Conservation (phyloP, 2,797 vertebrate genomes). For the Dallia pectoralis region DNA sequence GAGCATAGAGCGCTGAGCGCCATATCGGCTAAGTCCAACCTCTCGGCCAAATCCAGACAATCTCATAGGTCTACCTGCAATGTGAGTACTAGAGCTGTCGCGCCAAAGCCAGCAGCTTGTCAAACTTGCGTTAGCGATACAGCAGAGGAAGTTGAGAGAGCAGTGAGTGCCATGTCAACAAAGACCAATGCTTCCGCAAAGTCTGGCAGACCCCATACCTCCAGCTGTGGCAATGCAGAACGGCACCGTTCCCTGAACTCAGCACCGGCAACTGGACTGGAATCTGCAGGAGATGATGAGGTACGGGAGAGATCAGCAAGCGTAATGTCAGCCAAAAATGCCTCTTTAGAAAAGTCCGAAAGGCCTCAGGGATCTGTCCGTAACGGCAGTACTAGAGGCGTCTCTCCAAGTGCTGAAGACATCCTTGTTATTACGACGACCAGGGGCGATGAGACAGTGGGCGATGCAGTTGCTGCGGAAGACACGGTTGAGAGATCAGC, state of each 20-base stretch:
- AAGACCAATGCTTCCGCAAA: slow-evolving; percentile 4
- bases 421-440: neutral
- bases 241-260: slow-evolving; percentile 13
- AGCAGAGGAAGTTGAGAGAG: slow-evolving; percentile 31
- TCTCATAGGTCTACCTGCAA: slow-evolving; percentile 50
- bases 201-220: slow-evolving; percentile 22
- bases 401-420: slow-evolving; percentile 32
- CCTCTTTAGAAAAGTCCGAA: slow-evolving; percentile 57
- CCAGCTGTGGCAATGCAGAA: neutral
- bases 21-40: slow-evolving; percentile 51
- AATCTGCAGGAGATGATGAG: slow-evolving; percentile 22
- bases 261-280: slow-evolving; percentile 15
- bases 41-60: slow-evolving; percentile 55
- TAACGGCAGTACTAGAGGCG: slow-evolving; percentile 6
- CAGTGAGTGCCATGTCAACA: slow-evolving; percentile 4
- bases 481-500: slow-evolving; percentile 20
- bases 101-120: slow-evolving; percentile 45
- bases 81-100: slow-evolving; percentile 16
- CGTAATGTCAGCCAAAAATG: slow-evolving; percentile 42
- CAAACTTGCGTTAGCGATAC: slow-evolving; percentile 43
- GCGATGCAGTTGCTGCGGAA: slow-evolving; percentile 5
- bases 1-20: slow-evolving; percentile 40
- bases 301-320: slow-evolving; percentile 39
- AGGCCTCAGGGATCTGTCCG: slow-evolving; percentile 50
- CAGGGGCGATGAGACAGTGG: slow-evolving; percentile 14